phyloP scores from a whole-genome alignment of 2,797 vertebrate genomes.

The Enteromius mattozi region DNA sequence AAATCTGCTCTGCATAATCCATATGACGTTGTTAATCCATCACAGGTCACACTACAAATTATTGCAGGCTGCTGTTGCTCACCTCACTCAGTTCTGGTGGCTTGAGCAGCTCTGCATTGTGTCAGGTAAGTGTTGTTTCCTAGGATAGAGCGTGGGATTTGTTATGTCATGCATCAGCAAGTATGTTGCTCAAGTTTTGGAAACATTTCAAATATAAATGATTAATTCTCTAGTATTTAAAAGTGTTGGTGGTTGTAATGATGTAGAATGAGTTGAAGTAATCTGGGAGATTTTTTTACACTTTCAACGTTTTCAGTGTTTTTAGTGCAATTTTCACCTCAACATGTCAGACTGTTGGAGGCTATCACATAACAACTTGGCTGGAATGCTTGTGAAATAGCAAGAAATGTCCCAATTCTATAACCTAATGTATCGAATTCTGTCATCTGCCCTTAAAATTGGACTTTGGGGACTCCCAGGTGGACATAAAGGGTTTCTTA shows the following conservation, averaged over 20 bases:
- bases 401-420: neutral
- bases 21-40: constrained; percentile 89
- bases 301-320: neutral
- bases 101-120: constrained; percentile 49
- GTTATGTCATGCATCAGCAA: neutral
- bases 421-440: neutral
- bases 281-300: neutral
- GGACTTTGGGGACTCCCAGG: neutral
- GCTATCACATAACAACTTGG: neutral
- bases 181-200: neutral
- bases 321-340: neutral
- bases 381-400: neutral
- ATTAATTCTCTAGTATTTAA: neutral
- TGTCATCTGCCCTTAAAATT: neutral
- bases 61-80: constrained; percentile 62
- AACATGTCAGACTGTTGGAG: neutral
- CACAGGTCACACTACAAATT: constrained; percentile 82
- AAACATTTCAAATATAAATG: neutral
- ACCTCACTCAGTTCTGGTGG: constrained; percentile 65
- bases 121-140: constrained; percentile 67
- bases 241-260: neutral
- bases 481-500: neutral
- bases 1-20: constrained; percentile 82
- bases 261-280: neutral
- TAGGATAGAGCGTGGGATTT: neutral